Base-by-base conservation (phyloP, 1,140 invertebrate genomes). In the Papilio polytes region DNA sequence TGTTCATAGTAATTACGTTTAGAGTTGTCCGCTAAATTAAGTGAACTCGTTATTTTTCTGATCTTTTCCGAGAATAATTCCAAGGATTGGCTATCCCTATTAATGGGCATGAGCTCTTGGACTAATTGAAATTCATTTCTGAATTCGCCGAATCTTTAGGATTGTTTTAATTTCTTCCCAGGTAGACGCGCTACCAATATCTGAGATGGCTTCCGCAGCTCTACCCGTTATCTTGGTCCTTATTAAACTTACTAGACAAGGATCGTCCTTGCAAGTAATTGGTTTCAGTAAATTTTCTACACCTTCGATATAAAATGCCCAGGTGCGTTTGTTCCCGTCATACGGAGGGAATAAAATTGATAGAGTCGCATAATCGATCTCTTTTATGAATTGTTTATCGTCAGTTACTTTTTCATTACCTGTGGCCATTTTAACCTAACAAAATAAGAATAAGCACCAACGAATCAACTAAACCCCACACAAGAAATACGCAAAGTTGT, bases 141-240 rank as follows among this genome's bases (percentile, higher is more conserved):
- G 18, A 74, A 78, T 51, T 83, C 80, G n/a, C 80, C 73, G 26
- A 83, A 81, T 74, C 46, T 13, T 51, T 7, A 83, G 48, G 0
- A 83, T 31, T n/a, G n/a, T n/a, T 80, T 83, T 83, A n/a, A 83
- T 83, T 41, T 81, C 66, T 31, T 41, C 66, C 77, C 82, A 81
- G 31, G 72, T 78, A 80, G 63, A 81, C 18, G 80, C 74, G 46
- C 78, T 26, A 31, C 46, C 53, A 36, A 31, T 73, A 15, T 80
- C 77, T 7, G 80, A 84, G 41, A 84, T 74, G 7, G 83, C 83
- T 59, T 84, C 83, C n/a, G 77, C 66, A 74, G 85, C 85, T 82
- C 76, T 83, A 46, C 83, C 83, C 13, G 80, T 84, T 59, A 86
- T 74, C 63, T 86, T 83, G 15, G 84, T 86, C 13, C 79, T 70